Conservation (phyloP, 2,888 invertebrate genomes). For the Autographa pulchrina region DNA sequence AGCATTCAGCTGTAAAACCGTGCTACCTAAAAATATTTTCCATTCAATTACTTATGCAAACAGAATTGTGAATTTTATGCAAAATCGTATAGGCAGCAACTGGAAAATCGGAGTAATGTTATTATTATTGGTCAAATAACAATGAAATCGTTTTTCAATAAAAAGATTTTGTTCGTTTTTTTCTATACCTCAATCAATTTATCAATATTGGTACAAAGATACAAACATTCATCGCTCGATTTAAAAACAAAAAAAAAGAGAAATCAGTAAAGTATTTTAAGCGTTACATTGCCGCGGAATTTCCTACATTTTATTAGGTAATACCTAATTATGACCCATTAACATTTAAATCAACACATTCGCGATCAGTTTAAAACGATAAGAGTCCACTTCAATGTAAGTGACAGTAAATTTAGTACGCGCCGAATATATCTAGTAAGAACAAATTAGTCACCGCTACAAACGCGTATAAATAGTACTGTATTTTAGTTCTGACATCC, state of each 20-base stretch:
- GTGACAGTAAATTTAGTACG: conserved; percentile 62
- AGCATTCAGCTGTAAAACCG: conserved; percentile 47
- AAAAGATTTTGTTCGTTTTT: conserved; percentile 5
- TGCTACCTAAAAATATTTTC: conserved; percentile 58
- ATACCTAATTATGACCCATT: conserved; percentile 4
- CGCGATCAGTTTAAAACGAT: conserved; percentile 48
- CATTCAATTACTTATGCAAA: conserved; percentile 66
- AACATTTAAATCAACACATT: neutral
- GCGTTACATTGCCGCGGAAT: neutral
- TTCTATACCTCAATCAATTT: neutral
- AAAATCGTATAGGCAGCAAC: conserved; percentile 59
- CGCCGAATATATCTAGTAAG: conserved; percentile 63
- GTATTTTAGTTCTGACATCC: conserved; percentile 61
- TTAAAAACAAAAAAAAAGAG: neutral
- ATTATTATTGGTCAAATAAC: conserved; percentile 48
- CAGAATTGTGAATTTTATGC: conserved; percentile 62
- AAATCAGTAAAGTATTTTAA: neutral
- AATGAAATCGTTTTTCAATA: conserved; percentile 20
- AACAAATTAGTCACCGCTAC: conserved; percentile 71
- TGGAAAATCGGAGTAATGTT: conserved; percentile 60
- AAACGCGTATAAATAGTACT: conserved; percentile 68
- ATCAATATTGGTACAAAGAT: neutral
- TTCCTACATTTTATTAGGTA: neutral
- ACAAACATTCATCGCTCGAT: too few relatives aligned
- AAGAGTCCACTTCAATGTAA: conserved; percentile 51